Conservation (phyloP, 2,113 vertebrate species). For the Stigmatopora argus region DNA sequence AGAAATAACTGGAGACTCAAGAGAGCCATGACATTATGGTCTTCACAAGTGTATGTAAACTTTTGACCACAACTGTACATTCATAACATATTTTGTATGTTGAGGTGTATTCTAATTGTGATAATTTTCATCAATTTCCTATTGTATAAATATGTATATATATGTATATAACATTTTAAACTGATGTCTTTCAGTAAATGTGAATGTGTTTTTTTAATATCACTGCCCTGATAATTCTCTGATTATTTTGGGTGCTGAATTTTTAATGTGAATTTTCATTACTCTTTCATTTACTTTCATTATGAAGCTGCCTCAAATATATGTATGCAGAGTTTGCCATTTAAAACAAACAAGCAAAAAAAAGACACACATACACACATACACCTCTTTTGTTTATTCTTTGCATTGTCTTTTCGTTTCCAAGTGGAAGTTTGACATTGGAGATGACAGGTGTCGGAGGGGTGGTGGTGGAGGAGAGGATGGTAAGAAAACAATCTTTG, state of each 20-base stretch:
- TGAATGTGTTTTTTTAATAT: neutral
- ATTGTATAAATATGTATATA: no score
- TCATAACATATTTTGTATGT: no score
- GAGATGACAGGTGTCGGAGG: constrained; percentile 72
- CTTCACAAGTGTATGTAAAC: no score
- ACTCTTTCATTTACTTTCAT: neutral
- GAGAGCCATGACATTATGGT: no score
- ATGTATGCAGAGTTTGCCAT: constrained; percentile 62
- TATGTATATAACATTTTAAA: neutral
- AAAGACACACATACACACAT: constrained; percentile 44
- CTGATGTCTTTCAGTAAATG: neutral
- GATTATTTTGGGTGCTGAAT: neutral
- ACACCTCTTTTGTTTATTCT: constrained; percentile 68
- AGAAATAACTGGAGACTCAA: no score
- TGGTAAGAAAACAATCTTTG: constrained; percentile 68
- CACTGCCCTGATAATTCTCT: neutral
- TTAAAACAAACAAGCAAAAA: constrained; percentile 7
- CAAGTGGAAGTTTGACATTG: constrained; percentile 65
- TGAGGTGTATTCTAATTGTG: no score
- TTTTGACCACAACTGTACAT: no score
- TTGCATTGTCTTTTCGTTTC: constrained; percentile 64
- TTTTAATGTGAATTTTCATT: neutral
- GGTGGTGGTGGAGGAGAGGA: constrained; percentile 51
- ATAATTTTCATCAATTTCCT: no score
- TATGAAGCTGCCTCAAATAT: constrained; percentile 30